Percentiles rank a stretch among this genome's conserved stretches.
Evolutionary conservation across 2,888 invertebrate species (phyloP).

Genomic region (Idaea dimidiata): DNA sequence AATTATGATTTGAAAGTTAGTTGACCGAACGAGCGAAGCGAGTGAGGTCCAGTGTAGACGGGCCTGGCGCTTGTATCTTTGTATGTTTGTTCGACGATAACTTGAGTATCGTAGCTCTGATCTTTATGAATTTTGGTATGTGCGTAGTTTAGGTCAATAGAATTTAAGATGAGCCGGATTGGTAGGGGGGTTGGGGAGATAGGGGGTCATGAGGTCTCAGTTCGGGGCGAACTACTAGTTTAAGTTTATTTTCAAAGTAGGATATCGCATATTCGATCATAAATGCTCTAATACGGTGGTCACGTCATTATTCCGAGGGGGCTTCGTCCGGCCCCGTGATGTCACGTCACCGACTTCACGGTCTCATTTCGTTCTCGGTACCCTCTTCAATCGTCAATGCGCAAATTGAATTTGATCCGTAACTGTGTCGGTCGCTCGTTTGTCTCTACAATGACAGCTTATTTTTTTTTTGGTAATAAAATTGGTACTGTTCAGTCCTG

Average conservation of each 20-base stretch:
- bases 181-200: no score
- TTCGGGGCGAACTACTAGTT: no score
- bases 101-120: no score
- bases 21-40: no score
- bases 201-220: no score
- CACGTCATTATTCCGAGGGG: constrained; percentile 49
- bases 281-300: constrained; percentile 44
- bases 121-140: no score
- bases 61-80: no score
- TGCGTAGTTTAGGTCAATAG: no score
- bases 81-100: no score
- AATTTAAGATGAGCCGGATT: no score
- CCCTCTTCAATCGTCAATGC: constrained; percentile 74
- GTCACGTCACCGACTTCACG: constrained; percentile 47
- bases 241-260: not conserved
- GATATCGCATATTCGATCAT: constrained; percentile 16
- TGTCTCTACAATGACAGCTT: constrained; percentile 63
- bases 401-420: constrained; percentile 78
- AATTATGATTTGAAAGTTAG: no score
- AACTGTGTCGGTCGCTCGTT: constrained; percentile 66
- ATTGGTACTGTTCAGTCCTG: constrained; percentile 16
- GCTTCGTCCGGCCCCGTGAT: constrained; percentile 29
- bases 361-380: constrained; percentile 54
- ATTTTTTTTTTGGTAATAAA: constrained; percentile 38
- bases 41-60: no score